A percentile compares a stretch with the other conserved stretches of the same genome.
Evolutionary conservation across 2,113 vertebrate genomes (phyloP).

Genomic region (Sturnus vulgaris): DNA sequence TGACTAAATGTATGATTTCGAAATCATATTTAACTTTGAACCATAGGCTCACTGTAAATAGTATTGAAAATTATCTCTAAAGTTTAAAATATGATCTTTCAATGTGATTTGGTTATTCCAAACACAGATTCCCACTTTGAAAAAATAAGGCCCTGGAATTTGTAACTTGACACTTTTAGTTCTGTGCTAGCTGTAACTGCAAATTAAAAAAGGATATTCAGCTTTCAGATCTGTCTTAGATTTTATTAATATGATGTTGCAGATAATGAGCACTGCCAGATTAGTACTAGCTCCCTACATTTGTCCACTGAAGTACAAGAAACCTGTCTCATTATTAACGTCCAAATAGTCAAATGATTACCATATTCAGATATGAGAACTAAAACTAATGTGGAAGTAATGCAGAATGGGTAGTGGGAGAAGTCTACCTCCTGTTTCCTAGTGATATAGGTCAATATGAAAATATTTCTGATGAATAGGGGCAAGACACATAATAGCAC

Average conservation of each 20-base stretch:
- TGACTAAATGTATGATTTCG: background rate
- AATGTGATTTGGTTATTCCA: background rate
- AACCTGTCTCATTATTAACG: background rate
- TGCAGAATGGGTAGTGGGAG: background rate
- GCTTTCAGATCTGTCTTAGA: background rate
- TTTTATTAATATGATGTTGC: background rate
- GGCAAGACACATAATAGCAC: background rate
- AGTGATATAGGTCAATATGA: background rate
- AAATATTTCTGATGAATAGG: background rate
- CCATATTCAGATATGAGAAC: background rate
- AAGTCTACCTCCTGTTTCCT: background rate
- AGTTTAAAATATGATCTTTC: background rate
- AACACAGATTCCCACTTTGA: background rate
- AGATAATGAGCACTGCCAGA: slow-evolving; percentile 38
- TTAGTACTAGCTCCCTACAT: background rate
- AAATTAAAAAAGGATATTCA: slow-evolving; percentile 1
- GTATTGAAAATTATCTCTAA: background rate
- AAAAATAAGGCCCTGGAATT: background rate
- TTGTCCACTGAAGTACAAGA: background rate
- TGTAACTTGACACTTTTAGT: background rate
- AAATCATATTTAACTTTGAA: background rate
- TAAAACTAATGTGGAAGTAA: background rate
- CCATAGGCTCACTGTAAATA: background rate
- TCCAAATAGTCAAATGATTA: slow-evolving; percentile 14
- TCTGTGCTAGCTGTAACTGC: background rate